Conservation (phyloP, 30 jellyfish, hydroid and myxozoan species). For the Hydra vulgaris region DNA sequence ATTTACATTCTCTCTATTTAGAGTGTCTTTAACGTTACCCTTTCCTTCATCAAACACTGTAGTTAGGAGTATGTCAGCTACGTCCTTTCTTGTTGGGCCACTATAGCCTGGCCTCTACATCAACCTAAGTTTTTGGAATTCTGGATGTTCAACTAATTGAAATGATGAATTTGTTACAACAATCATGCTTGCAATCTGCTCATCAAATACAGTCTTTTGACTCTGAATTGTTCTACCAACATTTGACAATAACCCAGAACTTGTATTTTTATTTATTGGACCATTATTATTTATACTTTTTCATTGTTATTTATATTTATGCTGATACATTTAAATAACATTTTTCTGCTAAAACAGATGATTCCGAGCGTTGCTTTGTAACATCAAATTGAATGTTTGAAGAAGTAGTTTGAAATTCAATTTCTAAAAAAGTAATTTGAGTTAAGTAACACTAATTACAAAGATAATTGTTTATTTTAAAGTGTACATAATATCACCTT, state of each 20-base stretch:
- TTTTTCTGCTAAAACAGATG: background rate
- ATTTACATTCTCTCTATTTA: background rate
- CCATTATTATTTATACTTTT: background rate
- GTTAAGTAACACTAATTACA: background rate
- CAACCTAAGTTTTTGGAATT: background rate
- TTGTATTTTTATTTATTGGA: background rate
- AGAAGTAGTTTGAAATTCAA: background rate
- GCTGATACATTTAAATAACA: background rate
- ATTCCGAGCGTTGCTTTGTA: background rate
- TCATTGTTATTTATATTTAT: background rate
- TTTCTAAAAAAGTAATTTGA: background rate
- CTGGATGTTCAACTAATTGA: background rate
- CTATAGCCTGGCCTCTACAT: background rate
- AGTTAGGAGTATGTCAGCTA: background rate
- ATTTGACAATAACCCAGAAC: background rate
- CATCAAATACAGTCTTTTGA: background rate
- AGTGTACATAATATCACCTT: background rate
- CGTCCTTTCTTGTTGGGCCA: background rate
- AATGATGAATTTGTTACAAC: background rate
- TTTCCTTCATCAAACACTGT: background rate
- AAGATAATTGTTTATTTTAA: no score
- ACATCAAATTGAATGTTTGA: background rate
- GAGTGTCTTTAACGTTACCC: background rate
- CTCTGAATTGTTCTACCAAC: background rate
- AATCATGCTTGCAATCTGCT: background rate